Evolutionary conservation across 1,140 invertebrate species (phyloP).

Genomic region (Druon quercuslanigerum): DNA sequence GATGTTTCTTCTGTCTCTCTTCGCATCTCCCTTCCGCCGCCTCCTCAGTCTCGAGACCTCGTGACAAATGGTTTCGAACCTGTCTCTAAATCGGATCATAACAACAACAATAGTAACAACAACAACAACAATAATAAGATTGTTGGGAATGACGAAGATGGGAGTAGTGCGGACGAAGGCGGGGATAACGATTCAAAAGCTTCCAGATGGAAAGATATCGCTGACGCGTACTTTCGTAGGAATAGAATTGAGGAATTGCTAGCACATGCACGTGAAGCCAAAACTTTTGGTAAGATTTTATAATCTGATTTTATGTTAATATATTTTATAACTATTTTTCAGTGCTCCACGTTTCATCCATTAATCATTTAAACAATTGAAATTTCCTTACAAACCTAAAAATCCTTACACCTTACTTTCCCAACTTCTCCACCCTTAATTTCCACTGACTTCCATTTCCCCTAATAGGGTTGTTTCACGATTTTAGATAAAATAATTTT

Average conservation of each 20-base stretch:
- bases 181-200: constrained; percentile 32
- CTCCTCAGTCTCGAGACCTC: constrained; percentile 44
- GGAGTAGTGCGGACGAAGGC: constrained; percentile 42
- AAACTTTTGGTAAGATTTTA: constrained; percentile 65
- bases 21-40: constrained; percentile 66
- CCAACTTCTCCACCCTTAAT: no score
- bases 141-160: constrained; percentile 50
- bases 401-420: no score
- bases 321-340: no score
- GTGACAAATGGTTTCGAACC: constrained; percentile 35
- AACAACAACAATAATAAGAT: constrained; percentile 41
- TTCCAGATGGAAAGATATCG: constrained; percentile 55
- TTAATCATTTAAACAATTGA: no score
- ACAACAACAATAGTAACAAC: constrained; percentile 62
- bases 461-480: no score
- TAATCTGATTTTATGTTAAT: constrained; percentile 6
- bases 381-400: no score
- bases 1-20: constrained; percentile 57
- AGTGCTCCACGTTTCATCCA: no score
- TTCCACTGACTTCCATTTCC: no score
- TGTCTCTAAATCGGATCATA: constrained; percentile 62
- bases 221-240: constrained; percentile 68
- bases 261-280: constrained; percentile 66
- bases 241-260: constrained; percentile 69
- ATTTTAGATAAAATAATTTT: no score